Evolutionary conservation across 1,140 invertebrate genomes (phyloP).

Genomic region (Scaptomyza montana): DNA sequence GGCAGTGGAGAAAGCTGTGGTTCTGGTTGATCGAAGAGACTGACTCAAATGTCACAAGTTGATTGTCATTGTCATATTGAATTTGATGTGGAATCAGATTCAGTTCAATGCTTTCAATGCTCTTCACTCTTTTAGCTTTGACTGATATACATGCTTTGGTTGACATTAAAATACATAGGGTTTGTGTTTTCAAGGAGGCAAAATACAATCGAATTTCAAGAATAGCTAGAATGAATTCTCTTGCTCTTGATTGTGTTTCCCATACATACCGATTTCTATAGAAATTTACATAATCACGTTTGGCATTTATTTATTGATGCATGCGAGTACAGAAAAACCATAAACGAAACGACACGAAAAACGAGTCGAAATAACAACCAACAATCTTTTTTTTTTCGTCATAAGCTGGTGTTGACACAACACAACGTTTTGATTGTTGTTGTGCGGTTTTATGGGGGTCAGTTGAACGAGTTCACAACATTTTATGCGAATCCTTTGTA

Average conservation of each 20-base stretch:
- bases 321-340: conserved; percentile 21
- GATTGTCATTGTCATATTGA: conserved; percentile 81
- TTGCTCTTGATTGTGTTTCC: conserved; percentile 17
- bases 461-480: conserved; percentile 79
- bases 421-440: conserved; percentile 8
- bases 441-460: conserved; percentile 49
- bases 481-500: conserved; percentile 65
- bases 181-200: background rate
- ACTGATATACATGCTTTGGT: conserved; percentile 5
- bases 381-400: conserved; percentile 23
- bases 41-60: conserved; percentile 73
- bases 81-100: conserved; percentile 68
- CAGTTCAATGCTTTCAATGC: conserved; percentile 19
- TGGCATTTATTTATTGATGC: conserved; percentile 82
- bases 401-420: conserved; percentile 24
- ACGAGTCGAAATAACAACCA: conserved; percentile 1
- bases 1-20: background rate
- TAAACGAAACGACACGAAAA: background rate
- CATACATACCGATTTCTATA: conserved; percentile 56
- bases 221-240: conserved; percentile 22
- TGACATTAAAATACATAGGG: background rate
- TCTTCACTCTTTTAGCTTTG: conserved; percentile 30
- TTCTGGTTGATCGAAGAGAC: conserved; percentile 1
- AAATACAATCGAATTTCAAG: conserved; percentile 7
- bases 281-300: conserved; percentile 81